Percentiles rank a stretch among this genome's conserved stretches.
phyloP scores from a whole-genome alignment of 2,797 vertebrate genomes.

The Acanthopagrus latus region DNA sequence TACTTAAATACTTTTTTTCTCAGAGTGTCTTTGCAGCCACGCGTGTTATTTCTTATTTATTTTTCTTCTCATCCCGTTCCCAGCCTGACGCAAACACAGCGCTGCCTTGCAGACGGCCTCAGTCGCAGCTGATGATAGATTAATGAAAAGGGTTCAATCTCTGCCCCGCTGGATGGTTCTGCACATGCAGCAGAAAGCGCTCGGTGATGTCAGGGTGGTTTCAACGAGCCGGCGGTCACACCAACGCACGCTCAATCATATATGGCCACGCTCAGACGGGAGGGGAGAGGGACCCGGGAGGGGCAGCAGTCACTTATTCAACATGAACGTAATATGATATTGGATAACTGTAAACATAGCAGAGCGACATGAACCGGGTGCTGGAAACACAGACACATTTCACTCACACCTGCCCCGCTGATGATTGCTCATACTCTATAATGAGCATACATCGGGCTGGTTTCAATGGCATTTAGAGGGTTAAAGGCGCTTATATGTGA shows the following conservation, averaged over 20 bases:
- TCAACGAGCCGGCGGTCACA: constrained; percentile 53
- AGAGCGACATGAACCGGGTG: constrained; percentile 49
- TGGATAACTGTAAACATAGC: constrained; percentile 67
- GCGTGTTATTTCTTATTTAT: constrained; percentile 55
- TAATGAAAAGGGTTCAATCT: constrained; percentile 81
- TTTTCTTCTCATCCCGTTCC: constrained; percentile 45
- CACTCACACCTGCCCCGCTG: constrained; percentile 71
- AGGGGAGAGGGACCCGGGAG: constrained; percentile 3
- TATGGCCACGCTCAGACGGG: constrained; percentile 47
- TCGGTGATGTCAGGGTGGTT: constrained; percentile 76
- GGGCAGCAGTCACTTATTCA: constrained; percentile 43
- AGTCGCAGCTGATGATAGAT: constrained; percentile 81
- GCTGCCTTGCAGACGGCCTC: constrained; percentile 62
- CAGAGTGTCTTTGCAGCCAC: constrained; percentile 44
- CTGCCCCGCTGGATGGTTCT: constrained; percentile 63
- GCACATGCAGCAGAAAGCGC: constrained; percentile 71
- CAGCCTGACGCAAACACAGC: constrained; percentile 49
- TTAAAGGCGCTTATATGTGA: constrained; percentile 83
- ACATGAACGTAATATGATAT: constrained; percentile 53
- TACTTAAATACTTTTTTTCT: constrained; percentile 3
- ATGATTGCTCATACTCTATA: constrained; percentile 71
- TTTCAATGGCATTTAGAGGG: constrained; percentile 80
- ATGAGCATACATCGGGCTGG: constrained; percentile 69
- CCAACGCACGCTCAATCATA: constrained; percentile 54
- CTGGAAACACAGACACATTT: constrained; percentile 52